Base-by-base conservation (phyloP, 2,888 invertebrate species). In the Drosophila pseudotalamancana region DNA sequence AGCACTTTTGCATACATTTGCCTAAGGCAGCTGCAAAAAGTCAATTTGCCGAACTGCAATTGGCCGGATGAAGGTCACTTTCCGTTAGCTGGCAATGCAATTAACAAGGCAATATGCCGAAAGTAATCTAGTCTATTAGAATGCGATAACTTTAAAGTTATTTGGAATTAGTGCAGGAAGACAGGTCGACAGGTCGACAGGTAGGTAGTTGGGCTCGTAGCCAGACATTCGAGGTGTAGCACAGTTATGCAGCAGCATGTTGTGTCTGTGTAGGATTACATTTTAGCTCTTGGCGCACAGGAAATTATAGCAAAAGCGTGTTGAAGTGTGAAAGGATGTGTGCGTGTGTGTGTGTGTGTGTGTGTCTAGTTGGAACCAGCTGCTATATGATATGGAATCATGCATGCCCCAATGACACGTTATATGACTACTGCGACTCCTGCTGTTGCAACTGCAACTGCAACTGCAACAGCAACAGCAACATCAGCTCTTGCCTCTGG, bases 221-320 rank as follows among this genome's bases (percentile, higher is more conserved):
- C 37, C 9, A 34, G 9, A 9, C 40, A 16, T 5, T 18, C 5
- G n/a, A 23, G 27, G 25, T 9, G 35, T 6, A 16, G 31, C 27
- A 11, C 43, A 25, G 40, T 21, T 64, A 40, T 46, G 40, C 46
- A n/a, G n/a, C n/a, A 68, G 49, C 60, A 56, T 31, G 61, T 48
- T 46, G 48, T 57, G 60, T 74, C 46, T 65, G 60, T 74, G 50
- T 65, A 56, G 40, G 45, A 65, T 77, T 77, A 61, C 70, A 56
- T 39, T 62, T 49, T 48, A 34, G 23, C 45, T 54, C 34, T 60
- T 16, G 29, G 51, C 31, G 53, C 48, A 69, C 87, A 81, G 83
- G 83, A 83, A 83, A 87, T 87, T 83, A 76, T 76, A 73, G 68
- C 72, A 59, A 77, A 84, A 84, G 74, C 77, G 77, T 87, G 82